Base-by-base conservation (phyloP, 2,113 vertebrate genomes). In the Clinocottus analis region DNA sequence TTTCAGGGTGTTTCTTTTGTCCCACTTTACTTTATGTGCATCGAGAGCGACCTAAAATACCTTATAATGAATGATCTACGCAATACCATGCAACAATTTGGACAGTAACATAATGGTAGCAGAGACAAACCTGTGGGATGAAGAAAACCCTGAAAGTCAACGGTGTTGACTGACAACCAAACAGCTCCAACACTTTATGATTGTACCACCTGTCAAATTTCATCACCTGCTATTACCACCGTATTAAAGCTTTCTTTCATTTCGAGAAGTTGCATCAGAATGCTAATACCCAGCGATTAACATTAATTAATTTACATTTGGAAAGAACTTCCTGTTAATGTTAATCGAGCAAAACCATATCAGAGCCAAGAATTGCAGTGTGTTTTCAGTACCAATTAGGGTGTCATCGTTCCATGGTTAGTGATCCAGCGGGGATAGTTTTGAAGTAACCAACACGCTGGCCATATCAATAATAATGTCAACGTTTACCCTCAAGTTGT, bases 81-180 rank as follows among this genome's bases (percentile, higher is more conserved):
- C 55, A 82, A 62, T 33, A 72, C 6, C 43, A 37, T 73, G 64
- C 68, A 87, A 74, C 39, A 13, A 68, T 39, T 11, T 41, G 41
- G 29, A 64, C 21, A 31, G 21, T 49, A 27, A 78, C 25, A 72
- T 51, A 60, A 47, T 33, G 53, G 39, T 7, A 56, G 62, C 63
- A 69, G 53, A 75, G 45, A 66, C 4, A 59, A 39, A 45, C 27
- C 56, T 21, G 63, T 51, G 31, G 29, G 73, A 78, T 58, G 27
- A 78, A 73, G 12, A 58, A 71, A 61, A 80, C 21, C 64, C 82
- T 43, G 60, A 39, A 19, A 73, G 47, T 65, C 49, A 47, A 9
- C 29, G 21, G 9, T 23, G 21, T 64, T 68, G 56, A 39, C 14
- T 63, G 61, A 63, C 51, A 25, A 21, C 37, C 72, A 49, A 47